These are phyloP conservation scores for Micrasema minimum DNA, from an alignment of 1,140 invertebrate species.

Conservation along the genomic window DNA sequence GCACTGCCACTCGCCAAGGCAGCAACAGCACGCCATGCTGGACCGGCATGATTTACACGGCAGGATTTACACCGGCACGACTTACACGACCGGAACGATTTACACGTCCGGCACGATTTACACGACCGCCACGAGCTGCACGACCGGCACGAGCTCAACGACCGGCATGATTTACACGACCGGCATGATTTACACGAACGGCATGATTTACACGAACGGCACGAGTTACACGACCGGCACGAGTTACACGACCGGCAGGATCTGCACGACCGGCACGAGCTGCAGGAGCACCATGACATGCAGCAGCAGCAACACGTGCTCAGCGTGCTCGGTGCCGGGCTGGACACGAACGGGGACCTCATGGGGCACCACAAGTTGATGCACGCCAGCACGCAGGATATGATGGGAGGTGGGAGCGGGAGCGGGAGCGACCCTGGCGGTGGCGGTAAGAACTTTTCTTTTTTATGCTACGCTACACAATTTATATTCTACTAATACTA, in stretches of 20 bases:
- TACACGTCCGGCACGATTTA: constrained; percentile 39
- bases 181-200: constrained; percentile 39
- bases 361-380: constrained; percentile 48
- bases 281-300: constrained; percentile 16
- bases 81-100: constrained; percentile 34
- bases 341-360: constrained; percentile 44
- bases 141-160: constrained; percentile 40
- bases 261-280: constrained; percentile 7
- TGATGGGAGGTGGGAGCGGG: constrained; percentile 44
- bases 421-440: constrained; percentile 48
- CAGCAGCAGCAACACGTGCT: constrained; percentile 43
- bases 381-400: constrained; percentile 37
- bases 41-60: constrained; percentile 1
- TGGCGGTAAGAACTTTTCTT: constrained; percentile 49
- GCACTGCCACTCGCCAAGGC: constrained; percentile 50
- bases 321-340: constrained; percentile 32
- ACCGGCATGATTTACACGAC: constrained; percentile 38
- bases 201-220: constrained; percentile 28
- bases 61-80: constrained; percentile 51
- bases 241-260: constrained; percentile 44
- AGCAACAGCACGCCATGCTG: constrained; percentile 27
- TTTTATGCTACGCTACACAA: no score
- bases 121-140: constrained; percentile 31
- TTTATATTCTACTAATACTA: no score
- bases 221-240: constrained; percentile 19